These are phyloP conservation scores for Mimas tiliae DNA, from an alignment of 2,888 invertebrate species.

Conservation along the genomic window DNA sequence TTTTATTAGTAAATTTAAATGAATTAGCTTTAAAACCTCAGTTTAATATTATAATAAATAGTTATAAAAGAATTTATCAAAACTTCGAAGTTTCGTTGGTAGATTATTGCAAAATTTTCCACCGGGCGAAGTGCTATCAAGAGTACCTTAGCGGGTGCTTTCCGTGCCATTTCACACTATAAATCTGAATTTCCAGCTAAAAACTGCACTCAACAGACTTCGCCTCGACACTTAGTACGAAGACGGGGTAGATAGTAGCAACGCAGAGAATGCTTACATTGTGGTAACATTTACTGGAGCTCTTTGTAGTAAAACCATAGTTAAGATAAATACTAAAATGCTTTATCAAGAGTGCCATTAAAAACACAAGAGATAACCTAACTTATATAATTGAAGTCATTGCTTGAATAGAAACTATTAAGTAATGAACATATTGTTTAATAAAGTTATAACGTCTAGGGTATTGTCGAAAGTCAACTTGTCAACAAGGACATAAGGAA, in stretches of 20 bases:
- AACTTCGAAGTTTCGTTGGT: slow-evolving; percentile 44
- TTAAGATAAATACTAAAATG: no score
- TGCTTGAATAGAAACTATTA: no score
- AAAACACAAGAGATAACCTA: no score
- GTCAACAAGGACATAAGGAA: no score
- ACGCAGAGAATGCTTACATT: neutral
- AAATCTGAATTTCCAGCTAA: slow-evolving; percentile 48
- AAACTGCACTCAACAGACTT: slow-evolving; percentile 31
- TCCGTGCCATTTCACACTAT: slow-evolving; percentile 52
- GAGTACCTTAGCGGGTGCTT: slow-evolving; percentile 47
- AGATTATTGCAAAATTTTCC: slow-evolving; percentile 48
- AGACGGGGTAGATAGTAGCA: neutral
- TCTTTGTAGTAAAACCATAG: neutral
- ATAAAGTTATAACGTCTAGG: no score
- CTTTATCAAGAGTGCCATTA: no score
- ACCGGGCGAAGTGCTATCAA: slow-evolving; percentile 44
- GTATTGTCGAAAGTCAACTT: no score
- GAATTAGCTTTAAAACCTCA: no score
- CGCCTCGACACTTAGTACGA: slow-evolving; percentile 15
- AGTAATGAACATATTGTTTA: no score
- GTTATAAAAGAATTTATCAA: slow-evolving; percentile 1
- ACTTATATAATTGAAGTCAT: no score
- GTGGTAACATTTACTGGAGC: neutral
- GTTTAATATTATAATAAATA: no score
- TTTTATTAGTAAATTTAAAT: no score